Evolutionary conservation across 2,113 vertebrate genomes (phyloP).

Genomic region (Phylloscopus trochiloides): DNA sequence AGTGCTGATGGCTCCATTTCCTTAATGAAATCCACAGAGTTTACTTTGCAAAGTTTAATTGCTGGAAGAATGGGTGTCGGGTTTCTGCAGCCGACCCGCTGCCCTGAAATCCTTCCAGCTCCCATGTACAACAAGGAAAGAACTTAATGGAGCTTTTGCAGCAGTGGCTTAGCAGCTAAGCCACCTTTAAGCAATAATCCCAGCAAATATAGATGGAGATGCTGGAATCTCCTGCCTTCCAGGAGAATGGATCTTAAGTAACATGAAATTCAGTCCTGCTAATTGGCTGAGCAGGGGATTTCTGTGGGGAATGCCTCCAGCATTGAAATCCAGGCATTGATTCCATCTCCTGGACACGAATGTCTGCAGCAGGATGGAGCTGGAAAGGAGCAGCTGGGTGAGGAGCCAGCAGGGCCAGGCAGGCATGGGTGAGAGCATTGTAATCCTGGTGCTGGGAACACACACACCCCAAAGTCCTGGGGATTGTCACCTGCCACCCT

Average conservation of each 20-base stretch:
- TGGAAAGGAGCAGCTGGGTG: neutral
- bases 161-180: slow-evolving; percentile 58
- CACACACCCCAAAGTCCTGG: no score
- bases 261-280: neutral
- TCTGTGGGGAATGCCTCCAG: neutral
- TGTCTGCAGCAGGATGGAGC: neutral
- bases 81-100: slow-evolving; percentile 49
- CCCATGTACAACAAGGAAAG: neutral
- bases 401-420: neutral
- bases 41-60: slow-evolving; percentile 74
- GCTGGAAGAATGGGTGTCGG: slow-evolving; percentile 60
- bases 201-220: slow-evolving; percentile 25
- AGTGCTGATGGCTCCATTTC: slow-evolving; percentile 60
- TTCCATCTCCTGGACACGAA: neutral
- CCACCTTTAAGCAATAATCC: slow-evolving; percentile 62
- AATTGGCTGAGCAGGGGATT: slow-evolving; percentile 2
- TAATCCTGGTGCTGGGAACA: accelerated
- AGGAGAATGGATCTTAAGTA: neutral
- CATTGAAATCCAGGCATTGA: neutral
- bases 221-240: slow-evolving; percentile 16
- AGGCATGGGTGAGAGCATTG: neutral
- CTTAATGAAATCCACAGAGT: slow-evolving; percentile 71
- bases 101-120: slow-evolving; percentile 67
- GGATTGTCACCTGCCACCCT: neutral
- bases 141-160: slow-evolving; percentile 67